Percentiles rank a stretch among this genome's conserved stretches.
Conservation (phyloP, 2,888 invertebrate genomes). For the Drosophila quinaria region DNA sequence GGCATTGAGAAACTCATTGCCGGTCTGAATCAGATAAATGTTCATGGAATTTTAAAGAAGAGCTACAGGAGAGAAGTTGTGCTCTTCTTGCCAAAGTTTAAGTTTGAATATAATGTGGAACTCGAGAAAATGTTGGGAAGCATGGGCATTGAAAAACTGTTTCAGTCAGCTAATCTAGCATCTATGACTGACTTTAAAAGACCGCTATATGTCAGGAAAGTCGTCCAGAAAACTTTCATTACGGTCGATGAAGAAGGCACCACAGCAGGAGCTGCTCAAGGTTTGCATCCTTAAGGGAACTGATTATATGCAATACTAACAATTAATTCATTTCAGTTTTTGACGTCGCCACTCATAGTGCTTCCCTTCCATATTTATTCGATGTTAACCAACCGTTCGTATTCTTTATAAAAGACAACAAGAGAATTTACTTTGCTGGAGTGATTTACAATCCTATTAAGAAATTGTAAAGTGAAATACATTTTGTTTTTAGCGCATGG, state of each 20-base stretch:
- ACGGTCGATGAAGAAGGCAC: background rate
- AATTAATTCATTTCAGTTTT: background rate
- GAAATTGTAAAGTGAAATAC: too few species aligned
- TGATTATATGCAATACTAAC: background rate
- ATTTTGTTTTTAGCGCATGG: too few species aligned
- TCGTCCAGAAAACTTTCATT: background rate
- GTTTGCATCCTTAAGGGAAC: background rate
- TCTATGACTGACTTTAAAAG: background rate
- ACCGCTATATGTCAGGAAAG: background rate
- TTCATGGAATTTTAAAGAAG: background rate
- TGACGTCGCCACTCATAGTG: too few species aligned
- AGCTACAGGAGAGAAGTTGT: rapidly evolving
- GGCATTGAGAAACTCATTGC: background rate
- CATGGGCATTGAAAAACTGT: background rate
- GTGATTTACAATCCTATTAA: background rate
- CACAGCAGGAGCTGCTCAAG: background rate
- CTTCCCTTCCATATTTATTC: background rate
- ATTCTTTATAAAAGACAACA: background rate
- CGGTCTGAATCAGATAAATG: background rate
- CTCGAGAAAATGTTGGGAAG: background rate
- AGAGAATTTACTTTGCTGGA: background rate
- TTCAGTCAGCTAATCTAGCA: background rate
- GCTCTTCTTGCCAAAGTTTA: background rate
- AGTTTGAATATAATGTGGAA: background rate
- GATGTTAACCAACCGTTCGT: background rate